Percentiles rank a stretch among this genome's conserved stretches.
These are phyloP conservation scores for Cephalopterus ornatus DNA, from an alignment of 2,113 vertebrate genomes.

Conservation along the genomic window DNA sequence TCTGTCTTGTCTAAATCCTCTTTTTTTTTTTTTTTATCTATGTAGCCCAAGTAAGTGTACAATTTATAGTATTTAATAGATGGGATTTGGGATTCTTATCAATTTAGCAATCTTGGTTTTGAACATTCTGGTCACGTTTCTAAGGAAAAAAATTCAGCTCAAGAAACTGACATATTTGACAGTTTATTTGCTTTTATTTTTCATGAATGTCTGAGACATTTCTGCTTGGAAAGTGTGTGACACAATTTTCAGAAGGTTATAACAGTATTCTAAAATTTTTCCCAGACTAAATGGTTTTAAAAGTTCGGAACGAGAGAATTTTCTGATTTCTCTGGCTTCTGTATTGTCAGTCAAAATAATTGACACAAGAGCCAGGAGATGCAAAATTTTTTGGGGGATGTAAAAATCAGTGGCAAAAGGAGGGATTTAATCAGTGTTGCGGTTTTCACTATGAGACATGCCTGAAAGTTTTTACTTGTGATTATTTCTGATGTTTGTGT, in stretches of 20 bases:
- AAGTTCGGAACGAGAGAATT: neutral
- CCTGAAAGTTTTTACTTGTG: neutral
- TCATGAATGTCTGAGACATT: neutral
- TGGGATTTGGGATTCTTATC: slow-evolving; percentile 23
- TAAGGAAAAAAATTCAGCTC: neutral
- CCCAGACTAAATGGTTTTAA: neutral
- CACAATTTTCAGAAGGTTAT: neutral
- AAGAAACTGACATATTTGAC: neutral
- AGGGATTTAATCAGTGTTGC: neutral
- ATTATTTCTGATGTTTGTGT: neutral
- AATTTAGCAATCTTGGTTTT: neutral
- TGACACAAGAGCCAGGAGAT: neutral
- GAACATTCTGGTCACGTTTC: slow-evolving; percentile 21
- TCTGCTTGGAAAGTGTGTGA: neutral
- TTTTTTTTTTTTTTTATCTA: slow-evolving; percentile 9
- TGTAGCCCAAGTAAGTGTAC: slow-evolving; percentile 1
- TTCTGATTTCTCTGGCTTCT: neutral
- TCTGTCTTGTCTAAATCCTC: slow-evolving; percentile 19
- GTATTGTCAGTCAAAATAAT: neutral
- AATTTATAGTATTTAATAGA: slow-evolving; percentile 10
- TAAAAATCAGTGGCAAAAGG: neutral
- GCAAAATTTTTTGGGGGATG: neutral
- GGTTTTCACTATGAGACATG: neutral
- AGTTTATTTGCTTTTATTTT: neutral
- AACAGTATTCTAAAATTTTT: neutral